Evolutionary conservation across 2,888 invertebrate species (phyloP).

Genomic region (Hemaris fuciformis): DNA sequence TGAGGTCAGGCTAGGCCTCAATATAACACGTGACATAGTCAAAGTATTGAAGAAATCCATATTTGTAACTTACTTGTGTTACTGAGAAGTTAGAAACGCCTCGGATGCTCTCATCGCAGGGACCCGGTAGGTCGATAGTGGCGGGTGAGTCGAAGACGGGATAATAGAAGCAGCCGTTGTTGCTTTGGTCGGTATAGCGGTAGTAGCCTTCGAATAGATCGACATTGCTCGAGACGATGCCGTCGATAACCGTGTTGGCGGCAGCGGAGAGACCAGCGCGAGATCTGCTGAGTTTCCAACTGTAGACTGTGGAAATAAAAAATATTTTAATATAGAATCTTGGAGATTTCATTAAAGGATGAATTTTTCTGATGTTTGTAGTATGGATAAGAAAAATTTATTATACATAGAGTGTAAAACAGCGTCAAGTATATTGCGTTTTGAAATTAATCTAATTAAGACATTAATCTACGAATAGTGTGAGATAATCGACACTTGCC

Average conservation of each 20-base stretch:
- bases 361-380: too few species aligned
- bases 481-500: too few species aligned
- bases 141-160: slow-evolving; percentile 50
- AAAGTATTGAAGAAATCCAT: too few species aligned
- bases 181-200: slow-evolving; percentile 46
- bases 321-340: background rate
- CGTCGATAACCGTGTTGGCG: slow-evolving; percentile 39
- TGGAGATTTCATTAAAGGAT: too few species aligned
- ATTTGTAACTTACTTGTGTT: slow-evolving; percentile 42
- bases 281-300: slow-evolving; percentile 62
- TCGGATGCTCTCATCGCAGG: slow-evolving; percentile 48
- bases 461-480: too few species aligned
- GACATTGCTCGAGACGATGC: slow-evolving; percentile 37
- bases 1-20: too few species aligned
- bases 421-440: too few species aligned
- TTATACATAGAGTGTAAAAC: too few species aligned
- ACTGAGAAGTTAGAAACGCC: slow-evolving; percentile 51
- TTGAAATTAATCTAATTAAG: too few species aligned
- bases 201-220: slow-evolving; percentile 60
- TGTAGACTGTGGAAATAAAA: slow-evolving; percentile 52
- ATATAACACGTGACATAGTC: too few species aligned
- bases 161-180: slow-evolving; percentile 62
- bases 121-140: slow-evolving; percentile 48
- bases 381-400: too few species aligned
- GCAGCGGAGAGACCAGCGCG: slow-evolving; percentile 41